These are phyloP conservation scores for Drosophila pseudoananassae DNA, from an alignment of 1,140 invertebrate species.

Conservation along the genomic window DNA sequence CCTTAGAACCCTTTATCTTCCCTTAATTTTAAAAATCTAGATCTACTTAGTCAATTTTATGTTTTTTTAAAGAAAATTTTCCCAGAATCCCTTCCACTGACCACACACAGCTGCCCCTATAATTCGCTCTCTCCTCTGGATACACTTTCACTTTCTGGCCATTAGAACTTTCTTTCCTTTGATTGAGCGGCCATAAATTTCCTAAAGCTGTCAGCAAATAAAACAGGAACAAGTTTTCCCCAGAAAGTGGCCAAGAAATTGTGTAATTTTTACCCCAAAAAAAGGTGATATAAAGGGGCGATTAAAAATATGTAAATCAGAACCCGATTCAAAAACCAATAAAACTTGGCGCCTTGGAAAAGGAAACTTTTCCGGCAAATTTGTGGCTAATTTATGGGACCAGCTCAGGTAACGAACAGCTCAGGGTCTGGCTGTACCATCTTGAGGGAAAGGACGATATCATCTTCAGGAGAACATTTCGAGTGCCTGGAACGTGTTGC, in stretches of 20 bases:
- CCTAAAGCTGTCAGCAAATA: conserved; percentile 49
- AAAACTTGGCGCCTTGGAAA: conserved; percentile 32
- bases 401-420: conserved; percentile 14
- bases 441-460: conserved; percentile 30
- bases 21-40: not conserved
- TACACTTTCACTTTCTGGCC: conserved; percentile 46
- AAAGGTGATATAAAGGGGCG: conserved; percentile 17
- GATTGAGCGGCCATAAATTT: conserved; percentile 52
- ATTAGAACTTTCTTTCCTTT: conserved; percentile 47
- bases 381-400: conserved; percentile 79
- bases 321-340: conserved; percentile 22
- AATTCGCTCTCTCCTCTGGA: conserved; percentile 6
- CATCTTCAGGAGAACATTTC: conserved; percentile 16
- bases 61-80: conserved; percentile 18
- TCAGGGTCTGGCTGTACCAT: conserved; percentile 35
- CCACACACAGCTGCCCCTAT: conserved; percentile 29
- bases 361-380: conserved; percentile 73
- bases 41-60: conserved; percentile 24
- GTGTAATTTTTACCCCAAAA: conserved; percentile 70
- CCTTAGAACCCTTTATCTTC: conserved; percentile 8
- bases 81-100: conserved; percentile 41
- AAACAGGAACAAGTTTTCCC: conserved; percentile 50
- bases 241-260: conserved; percentile 54
- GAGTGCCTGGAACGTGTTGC: conserved; percentile 72
- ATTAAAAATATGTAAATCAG: conserved; percentile 73